Conservation (phyloP, 2,113 vertebrate species). For the Grammomys dolichurus region DNA sequence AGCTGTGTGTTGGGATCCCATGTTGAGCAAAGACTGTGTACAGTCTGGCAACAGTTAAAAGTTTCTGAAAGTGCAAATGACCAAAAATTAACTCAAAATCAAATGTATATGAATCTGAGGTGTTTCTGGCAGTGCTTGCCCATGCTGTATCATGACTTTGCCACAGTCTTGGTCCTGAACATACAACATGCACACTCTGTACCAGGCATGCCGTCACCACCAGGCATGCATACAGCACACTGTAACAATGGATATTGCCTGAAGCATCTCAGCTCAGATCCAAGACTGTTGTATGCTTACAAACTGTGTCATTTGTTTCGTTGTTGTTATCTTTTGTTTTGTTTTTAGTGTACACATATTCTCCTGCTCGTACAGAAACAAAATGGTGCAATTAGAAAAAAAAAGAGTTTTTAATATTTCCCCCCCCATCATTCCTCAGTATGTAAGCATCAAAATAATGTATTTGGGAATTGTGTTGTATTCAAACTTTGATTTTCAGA, state of each 20-base stretch:
- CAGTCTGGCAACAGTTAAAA: background rate
- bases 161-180: background rate
- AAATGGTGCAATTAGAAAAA: background rate
- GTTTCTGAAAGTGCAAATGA: background rate
- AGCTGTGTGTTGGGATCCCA: background rate
- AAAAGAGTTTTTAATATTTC: background rate
- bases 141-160: too few relatives aligned
- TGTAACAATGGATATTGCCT: fast-evolving
- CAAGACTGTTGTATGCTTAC: background rate
- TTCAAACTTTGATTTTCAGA: background rate
- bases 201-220: background rate
- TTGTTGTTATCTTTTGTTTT: too few relatives aligned
- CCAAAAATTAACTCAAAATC: background rate
- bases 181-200: background rate
- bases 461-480: background rate
- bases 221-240: background rate
- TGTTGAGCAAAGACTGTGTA: too few relatives aligned
- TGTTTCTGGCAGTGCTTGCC: background rate
- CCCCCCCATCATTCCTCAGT: background rate
- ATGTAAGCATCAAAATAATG: background rate
- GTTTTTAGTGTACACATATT: background rate
- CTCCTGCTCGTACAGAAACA: background rate
- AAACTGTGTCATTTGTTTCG: too few relatives aligned
- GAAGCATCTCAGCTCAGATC: background rate
- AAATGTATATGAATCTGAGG: background rate